Evolutionary conservation across 2,797 vertebrate genomes (phyloP), one percentile per base, ranked within the genome.

Genomic region (Sebastes minor): DNA sequence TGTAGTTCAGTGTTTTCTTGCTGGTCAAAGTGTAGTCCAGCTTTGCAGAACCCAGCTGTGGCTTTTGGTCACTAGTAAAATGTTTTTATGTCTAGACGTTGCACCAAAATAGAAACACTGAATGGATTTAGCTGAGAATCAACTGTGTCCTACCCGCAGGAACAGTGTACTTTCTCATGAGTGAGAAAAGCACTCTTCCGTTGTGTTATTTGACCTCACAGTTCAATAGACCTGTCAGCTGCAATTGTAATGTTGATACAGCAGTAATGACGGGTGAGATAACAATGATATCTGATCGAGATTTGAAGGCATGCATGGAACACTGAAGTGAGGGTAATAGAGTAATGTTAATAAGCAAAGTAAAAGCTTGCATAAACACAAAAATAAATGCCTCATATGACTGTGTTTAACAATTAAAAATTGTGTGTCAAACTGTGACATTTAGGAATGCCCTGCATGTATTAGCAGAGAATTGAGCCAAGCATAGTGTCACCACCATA

Each of bases 71-170:
- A 81, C 86, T 81, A 69, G 86, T 92, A 89, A 94, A 94, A 83
- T 84, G 85, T 86, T 90, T 93, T 92, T 85, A 88, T 55, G 92
- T 95, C 93, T 95, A 95, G 94, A 95, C 95, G 7, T 77, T 5
- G 27, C 74, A 90, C 88, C 71, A 85, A 92, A 95, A 95, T 92
- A 93, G 94, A 86, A 88, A 77, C 77, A 65, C 72, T 84, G 86
- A 83, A 88, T 80, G 84, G 76, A 83, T 90, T 92, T 84, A 86
- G 86, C 82, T 66, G 76, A 89, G 68, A 83, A 86, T 91, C 79
- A 83, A 81, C 76, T 60, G 65, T 55, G 61, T 85, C 42, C 70
- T 83, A 68, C 84, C 81, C 88, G 82, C 82, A 79, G 71, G 65
- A 81, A 49, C 74, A 83, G 72, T 78, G 82, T 52, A 84, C 82